Conservation (phyloP, 2,888 invertebrate species). For the Spialia ferax region DNA sequence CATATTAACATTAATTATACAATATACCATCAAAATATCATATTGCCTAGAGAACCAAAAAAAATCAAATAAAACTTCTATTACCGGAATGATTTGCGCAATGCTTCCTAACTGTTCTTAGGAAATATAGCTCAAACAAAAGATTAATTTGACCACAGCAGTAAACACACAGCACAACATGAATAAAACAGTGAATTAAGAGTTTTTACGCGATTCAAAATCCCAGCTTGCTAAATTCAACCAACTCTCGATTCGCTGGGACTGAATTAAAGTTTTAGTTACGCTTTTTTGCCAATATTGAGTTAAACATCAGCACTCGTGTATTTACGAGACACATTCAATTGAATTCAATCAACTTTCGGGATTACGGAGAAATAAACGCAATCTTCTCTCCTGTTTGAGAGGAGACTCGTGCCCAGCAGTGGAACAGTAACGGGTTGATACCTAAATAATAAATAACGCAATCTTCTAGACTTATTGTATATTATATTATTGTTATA, state of each 20-base stretch:
- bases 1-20: too few species aligned
- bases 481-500: too few species aligned
- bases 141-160: slow-evolving; percentile 3
- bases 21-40: too few species aligned
- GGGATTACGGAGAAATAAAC: too few species aligned
- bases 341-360: not conserved
- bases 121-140: not conserved
- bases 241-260: slow-evolving; percentile 19
- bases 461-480: too few species aligned
- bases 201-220: slow-evolving; percentile 35
- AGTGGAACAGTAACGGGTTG: too few species aligned
- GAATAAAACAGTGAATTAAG: slow-evolving; percentile 37
- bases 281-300: slow-evolving; percentile 27
- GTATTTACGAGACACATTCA: slow-evolving; percentile 2
- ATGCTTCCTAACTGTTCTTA: not conserved
- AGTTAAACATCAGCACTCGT: slow-evolving; percentile 6
- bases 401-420: too few species aligned
- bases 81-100: not conserved
- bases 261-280: slow-evolving; percentile 39
- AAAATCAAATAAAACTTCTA: too few species aligned
- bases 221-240: slow-evolving; percentile 21
- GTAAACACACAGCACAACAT: slow-evolving; percentile 18
- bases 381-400: too few species aligned
- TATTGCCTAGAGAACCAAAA: too few species aligned
- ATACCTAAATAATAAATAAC: too few species aligned